A percentile compares a stretch with the other conserved stretches of the same genome.
These are phyloP conservation scores for Drosophila tropicalis DNA, from an alignment of 1,140 invertebrate species.

Conservation along the genomic window DNA sequence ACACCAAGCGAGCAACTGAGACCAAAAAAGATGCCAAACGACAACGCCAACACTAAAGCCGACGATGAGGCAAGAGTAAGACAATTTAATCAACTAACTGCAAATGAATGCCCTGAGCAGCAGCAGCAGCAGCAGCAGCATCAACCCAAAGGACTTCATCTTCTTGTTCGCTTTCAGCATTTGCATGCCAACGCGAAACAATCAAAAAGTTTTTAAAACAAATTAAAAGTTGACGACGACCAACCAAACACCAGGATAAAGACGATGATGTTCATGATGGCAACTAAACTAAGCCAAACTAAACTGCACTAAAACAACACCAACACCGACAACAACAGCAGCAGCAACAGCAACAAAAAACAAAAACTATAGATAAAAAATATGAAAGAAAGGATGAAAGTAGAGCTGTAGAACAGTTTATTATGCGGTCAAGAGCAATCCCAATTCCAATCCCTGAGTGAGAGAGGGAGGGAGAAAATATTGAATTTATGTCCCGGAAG, in stretches of 20 bases:
- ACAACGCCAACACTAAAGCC: not conserved
- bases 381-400: not conserved
- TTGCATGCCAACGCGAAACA: constrained; percentile 70
- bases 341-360: constrained; percentile 11
- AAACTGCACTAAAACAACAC: constrained; percentile 42
- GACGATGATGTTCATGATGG: constrained; percentile 13
- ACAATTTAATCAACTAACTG: constrained; percentile 77
- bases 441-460: not conserved
- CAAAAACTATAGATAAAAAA: constrained; percentile 30
- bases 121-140: constrained; percentile 16
- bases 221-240: constrained; percentile 76
- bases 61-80: constrained; percentile 17
- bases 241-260: constrained; percentile 15
- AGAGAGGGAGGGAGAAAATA: no score
- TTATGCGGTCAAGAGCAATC: constrained; percentile 55
- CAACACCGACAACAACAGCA: no score
- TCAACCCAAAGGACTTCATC: constrained; percentile 17
- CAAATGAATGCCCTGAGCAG: constrained; percentile 69
- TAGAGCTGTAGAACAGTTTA: constrained; percentile 45
- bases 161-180: constrained; percentile 36
- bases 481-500: no score
- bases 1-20: constrained; percentile 34
- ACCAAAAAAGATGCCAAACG: constrained; percentile 12
- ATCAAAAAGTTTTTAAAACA: constrained; percentile 81
- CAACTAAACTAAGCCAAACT: constrained; percentile 14